These are phyloP conservation scores for Oreotrochilus melanogaster DNA, from an alignment of 2,113 vertebrate genomes.

Conservation along the genomic window DNA sequence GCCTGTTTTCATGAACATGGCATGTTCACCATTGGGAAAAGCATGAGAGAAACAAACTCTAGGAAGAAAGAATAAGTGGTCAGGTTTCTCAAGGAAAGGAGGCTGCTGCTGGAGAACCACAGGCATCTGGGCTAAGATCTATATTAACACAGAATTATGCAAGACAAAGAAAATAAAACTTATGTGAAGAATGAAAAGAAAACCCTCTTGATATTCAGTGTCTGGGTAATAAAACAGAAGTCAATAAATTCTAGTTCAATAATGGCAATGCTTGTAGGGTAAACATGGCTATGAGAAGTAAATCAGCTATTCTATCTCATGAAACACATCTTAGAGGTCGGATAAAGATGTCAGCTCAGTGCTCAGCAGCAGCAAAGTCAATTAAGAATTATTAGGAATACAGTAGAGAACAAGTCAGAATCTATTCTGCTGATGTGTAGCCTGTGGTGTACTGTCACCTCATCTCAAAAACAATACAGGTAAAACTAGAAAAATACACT, in stretches of 20 bases:
- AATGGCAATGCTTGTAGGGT: background rate
- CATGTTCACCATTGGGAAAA: background rate
- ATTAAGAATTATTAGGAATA: background rate
- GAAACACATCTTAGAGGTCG: background rate
- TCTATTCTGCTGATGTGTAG: background rate
- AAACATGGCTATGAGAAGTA: background rate
- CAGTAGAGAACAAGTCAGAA: background rate
- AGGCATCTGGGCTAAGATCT: background rate
- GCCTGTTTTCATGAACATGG: background rate
- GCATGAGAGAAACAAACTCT: background rate
- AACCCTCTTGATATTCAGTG: background rate
- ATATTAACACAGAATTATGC: background rate
- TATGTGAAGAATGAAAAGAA: background rate
- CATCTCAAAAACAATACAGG: background rate
- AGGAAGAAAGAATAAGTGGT: background rate
- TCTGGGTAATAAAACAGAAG: background rate
- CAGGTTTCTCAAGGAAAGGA: background rate
- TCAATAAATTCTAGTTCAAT: background rate
- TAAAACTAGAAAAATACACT: background rate
- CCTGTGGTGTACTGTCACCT: background rate
- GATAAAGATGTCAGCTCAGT: background rate
- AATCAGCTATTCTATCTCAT: background rate
- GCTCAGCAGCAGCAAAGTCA: background rate
- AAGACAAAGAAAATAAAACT: background rate
- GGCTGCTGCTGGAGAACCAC: background rate